Base-by-base conservation (phyloP, 1,140 invertebrate species). In the Brachionus rubens region DNA sequence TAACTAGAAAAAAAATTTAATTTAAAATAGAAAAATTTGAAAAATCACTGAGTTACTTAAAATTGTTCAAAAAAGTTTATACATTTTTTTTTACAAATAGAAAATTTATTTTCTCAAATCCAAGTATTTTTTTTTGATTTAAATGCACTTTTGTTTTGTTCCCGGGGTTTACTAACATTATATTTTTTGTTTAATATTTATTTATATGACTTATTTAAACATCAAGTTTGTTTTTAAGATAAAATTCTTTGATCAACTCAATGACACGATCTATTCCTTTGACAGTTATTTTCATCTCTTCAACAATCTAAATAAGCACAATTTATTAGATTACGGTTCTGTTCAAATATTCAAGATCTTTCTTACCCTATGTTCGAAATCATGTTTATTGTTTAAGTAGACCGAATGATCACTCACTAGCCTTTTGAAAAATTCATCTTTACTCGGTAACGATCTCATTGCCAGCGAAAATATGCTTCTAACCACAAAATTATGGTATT, bases 401-500 rank as follows among this genome's bases (percentile, higher is more conserved):
- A 43, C 10, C 21, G 43, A 48, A 50, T 72, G 68, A 76, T 56
- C 50, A 41, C 21, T 6, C 1, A 76, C 43, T 30, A 70, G 30
- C 10, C 67, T 28, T 70, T 76, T 43, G 19, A 36, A 43, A 48
- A 76, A 76, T 19, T 76, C 54, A 12, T 62, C 50, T 26, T 48
- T 41, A 40, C 28, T 56, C 33, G 77, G 77, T 10, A 78, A 36
- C 1, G 77, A 56, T 33, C 75, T 47, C 47, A 78, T 50, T 43
- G 77, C 77, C 16, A 78, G 16, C 1, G 72, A 76, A 67, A 78
- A 78, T 30, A 78, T 54, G 12, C 75, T 76, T 10, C 52, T 77
- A 19, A 77, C 62, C 21, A 78, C 75, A 50, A 62, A 78, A 40
- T 78, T 78, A 54, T 78, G 77, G n/a, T 76, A 77, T 50, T 76